Conservation (phyloP, 2,113 vertebrate species). For the Antennarius striatus region DNA sequence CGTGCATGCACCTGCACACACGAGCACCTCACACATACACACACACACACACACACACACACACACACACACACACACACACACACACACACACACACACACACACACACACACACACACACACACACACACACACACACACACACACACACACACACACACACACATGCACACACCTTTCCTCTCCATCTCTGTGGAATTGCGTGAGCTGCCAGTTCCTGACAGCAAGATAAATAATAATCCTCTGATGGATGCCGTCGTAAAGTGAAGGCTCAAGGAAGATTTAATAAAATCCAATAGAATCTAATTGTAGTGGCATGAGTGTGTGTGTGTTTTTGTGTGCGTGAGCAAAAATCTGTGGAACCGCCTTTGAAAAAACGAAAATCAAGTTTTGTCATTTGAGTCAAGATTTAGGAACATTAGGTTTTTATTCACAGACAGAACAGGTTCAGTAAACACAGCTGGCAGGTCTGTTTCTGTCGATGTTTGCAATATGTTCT, state of each 20-base stretch:
- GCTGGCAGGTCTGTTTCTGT: conserved; percentile 4
- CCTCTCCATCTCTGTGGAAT: conserved; percentile 40
- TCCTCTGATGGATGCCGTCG: conserved; percentile 65
- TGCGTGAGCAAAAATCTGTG: neutral
- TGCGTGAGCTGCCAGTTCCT: conserved; percentile 59
- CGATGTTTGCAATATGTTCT: neutral
- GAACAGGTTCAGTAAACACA: conserved; percentile 9
- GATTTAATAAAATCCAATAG: conserved; percentile 81
- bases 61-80: neutral
- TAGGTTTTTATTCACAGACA: neutral
- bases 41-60: neutral
- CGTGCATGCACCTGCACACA: neutral
- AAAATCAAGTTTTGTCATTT: conserved; percentile 9
- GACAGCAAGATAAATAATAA: conserved; percentile 79
- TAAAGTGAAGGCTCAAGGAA: conserved; percentile 73
- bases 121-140: conserved; percentile 1
- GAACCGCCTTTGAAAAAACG: too few species aligned
- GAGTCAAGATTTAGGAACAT: neutral
- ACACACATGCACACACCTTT: neutral
- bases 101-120: neutral
- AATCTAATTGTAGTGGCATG: conserved; percentile 72
- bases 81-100: neutral
- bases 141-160: neutral
- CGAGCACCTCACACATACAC: conserved; percentile 11
- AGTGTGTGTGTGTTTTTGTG: conserved; percentile 10